Evolutionary conservation across 1,140 invertebrate genomes (phyloP), one percentile per base, ranked within the genome.

Genomic region (Drosophila ohnishii): DNA sequence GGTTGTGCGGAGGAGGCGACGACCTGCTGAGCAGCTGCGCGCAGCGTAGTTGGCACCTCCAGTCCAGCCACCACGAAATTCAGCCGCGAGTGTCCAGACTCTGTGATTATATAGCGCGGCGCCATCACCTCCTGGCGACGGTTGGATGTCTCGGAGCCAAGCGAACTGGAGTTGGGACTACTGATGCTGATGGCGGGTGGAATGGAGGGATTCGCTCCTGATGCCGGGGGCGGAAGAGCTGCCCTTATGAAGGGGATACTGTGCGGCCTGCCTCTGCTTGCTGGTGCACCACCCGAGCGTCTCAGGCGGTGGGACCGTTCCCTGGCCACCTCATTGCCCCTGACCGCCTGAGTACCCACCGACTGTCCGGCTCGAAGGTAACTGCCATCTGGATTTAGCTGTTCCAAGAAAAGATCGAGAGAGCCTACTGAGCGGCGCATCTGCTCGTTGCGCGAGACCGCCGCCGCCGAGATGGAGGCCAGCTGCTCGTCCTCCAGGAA

Each of bases 401-500:
- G 85, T 40, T 78, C 85, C 58, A 88, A 32, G 35, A 57, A 75
- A 22, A 88, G 63, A 11, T 70, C 69, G 8, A 87, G 37, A 5
- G 77, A 71, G 14, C 74, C 70, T 42, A 62, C 53, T 22, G 44
- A 65, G 40, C 57, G 74, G 7, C 57, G 74, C 69, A 85, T 78
- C 1, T 71, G 61, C 8, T 69, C 61, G 37, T 87, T 88, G n/a
- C 85, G 80, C 14, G 84, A 80, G 0, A 40, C 65, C 19, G 76
- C 84, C 1, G 80, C 44, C 16, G 77, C 81, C 8, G 75, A 22
- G 1, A 88, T 74, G 14, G 78, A 70, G 19, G 84, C 75, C 45
- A 87, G 42, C 47, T 87, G 83, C 47, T 87, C 83, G 32, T 88
- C 80, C 76, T 87, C 83, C n/a, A 87, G 59, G 34, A 87, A 87